Conservation (phyloP, 2,113 vertebrate genomes). For the Zosterops borbonicus region DNA sequence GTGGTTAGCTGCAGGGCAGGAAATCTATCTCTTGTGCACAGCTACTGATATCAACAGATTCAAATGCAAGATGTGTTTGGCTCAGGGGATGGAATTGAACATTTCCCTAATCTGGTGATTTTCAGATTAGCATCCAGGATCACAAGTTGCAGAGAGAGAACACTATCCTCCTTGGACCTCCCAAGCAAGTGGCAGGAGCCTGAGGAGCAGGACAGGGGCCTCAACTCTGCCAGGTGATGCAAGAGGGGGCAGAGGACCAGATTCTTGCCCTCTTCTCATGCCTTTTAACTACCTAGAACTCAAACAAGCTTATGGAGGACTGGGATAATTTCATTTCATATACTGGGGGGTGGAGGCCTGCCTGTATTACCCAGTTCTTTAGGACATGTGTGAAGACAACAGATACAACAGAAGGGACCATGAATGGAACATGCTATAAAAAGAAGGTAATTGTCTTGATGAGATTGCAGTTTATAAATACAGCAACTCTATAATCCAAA, state of each 20-base stretch:
- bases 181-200: background rate
- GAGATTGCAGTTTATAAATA: background rate
- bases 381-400: background rate
- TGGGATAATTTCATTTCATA: background rate
- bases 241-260: background rate
- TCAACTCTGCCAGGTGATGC: background rate
- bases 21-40: background rate
- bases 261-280: background rate
- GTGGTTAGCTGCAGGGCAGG: background rate
- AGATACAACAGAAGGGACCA: background rate
- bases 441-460: background rate
- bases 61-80: background rate
- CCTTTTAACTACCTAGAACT: background rate
- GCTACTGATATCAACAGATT: background rate
- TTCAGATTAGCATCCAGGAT: background rate
- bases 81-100: background rate
- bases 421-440: background rate
- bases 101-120: background rate
- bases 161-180: background rate
- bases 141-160: background rate
- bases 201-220: background rate
- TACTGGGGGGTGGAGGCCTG: background rate
- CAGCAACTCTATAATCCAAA: background rate
- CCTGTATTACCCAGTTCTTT: background rate
- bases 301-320: background rate